Base-by-base conservation (phyloP, 2,113 vertebrate genomes). In the Lepidothrix coronata region DNA sequence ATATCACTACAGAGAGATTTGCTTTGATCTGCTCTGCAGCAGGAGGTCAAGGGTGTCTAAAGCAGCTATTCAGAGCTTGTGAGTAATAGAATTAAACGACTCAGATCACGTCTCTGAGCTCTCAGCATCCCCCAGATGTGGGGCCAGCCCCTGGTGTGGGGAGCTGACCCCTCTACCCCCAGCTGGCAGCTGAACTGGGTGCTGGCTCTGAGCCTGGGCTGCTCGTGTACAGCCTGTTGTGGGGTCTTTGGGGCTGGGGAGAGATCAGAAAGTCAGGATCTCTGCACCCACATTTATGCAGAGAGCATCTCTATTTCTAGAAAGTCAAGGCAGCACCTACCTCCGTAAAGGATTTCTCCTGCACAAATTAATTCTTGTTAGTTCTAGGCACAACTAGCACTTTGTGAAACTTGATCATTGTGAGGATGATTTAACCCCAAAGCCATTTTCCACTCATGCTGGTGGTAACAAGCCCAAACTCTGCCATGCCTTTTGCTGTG, bases 31-130 rank as follows among this genome's bases (percentile, higher is more conserved):
- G n/a, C 31, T 76, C 85, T 43, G 71, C 62, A 73, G 81, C 81
- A 94, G 85, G 78, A 96, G 95, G 91, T 96, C 94, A 96, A 90
- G 87, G 81, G 81, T 83, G 74, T 79, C 92, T 83, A 52, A 92
- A 94, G 86, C 85, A 92, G 94, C 93, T 94, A 48, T 82, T 89
- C 87, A 89, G 94, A 89, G 71, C 89, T 90, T 4, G 28, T 7
- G 67, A 79, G 85, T 58, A 91, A 88, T 62, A 75, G 84, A 96
- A 95, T 82, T 39, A 88, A 96, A 72, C 0, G 1, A 22, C 58
- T 79, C 62, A 22, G 67, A 73, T 91, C 62, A 7, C 8, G 0
- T 75, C 51, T 67, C 83, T 17, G 61, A 70, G 18, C 35, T 68
- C 73, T 89, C 84, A 39, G 59, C 41, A 62, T 46, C 49, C 25